Percentiles rank a stretch among this genome's conserved stretches.
Conservation (phyloP, 2,888 invertebrate genomes). For the Chymomyza caudatula region DNA sequence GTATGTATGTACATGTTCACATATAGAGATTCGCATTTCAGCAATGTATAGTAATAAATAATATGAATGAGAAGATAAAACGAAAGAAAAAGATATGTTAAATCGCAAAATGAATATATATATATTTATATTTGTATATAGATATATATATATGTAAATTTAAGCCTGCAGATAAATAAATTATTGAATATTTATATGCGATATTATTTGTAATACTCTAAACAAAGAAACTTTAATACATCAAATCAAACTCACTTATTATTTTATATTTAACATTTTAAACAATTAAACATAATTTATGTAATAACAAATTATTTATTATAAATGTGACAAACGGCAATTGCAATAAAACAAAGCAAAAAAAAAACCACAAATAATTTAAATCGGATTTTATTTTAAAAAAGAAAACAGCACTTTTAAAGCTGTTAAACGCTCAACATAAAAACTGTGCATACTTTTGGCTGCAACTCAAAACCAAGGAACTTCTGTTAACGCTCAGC, state of each 20-base stretch:
- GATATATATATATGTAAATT: not conserved
- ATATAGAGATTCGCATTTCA: not conserved
- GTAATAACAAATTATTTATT: not conserved
- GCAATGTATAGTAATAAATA: not conserved
- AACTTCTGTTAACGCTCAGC: too few relatives aligned
- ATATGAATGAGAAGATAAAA: not conserved
- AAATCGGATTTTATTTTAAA: not conserved
- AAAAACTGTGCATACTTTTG: too few relatives aligned
- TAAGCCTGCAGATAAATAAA: not conserved
- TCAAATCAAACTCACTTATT: not conserved
- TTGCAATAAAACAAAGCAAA: slow-evolving; percentile 25
- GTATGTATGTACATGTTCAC: not conserved
- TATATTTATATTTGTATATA: not conserved
- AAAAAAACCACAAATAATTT: not conserved
- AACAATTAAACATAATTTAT: not conserved
- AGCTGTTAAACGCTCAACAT: too few relatives aligned
- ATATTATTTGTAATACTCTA: slow-evolving; percentile 55
- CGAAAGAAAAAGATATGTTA: not conserved
- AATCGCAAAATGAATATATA: not conserved
- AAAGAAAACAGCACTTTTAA: too few relatives aligned
- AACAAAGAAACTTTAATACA: slow-evolving; percentile 4
- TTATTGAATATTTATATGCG: slow-evolving; percentile 26
- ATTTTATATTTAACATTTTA: not conserved
- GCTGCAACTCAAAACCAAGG: too few relatives aligned
- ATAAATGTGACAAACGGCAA: slow-evolving; percentile 16